Percentiles rank a stretch among this genome's conserved stretches.
Evolutionary conservation across 1,140 invertebrate species (phyloP).

Genomic region (Thaumetopoea pityocampa): DNA sequence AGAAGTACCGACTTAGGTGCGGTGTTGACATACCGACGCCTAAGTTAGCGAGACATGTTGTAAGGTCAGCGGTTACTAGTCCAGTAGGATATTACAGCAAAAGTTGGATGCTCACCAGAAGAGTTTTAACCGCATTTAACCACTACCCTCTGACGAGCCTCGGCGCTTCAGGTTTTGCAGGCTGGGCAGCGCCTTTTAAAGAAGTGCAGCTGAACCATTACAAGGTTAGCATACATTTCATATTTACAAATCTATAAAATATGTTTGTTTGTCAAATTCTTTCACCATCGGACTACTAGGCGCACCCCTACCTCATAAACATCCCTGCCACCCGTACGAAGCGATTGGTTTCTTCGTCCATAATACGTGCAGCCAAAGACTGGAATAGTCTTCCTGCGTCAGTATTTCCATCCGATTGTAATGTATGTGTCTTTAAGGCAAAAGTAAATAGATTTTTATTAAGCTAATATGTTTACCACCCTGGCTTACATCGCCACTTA

Average conservation of each 20-base stretch:
- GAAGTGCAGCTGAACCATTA: slow-evolving; percentile 80
- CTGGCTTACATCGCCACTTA: too few species aligned
- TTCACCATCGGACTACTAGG: too few species aligned
- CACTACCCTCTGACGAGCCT: slow-evolving; percentile 82
- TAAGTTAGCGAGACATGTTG: slow-evolving; percentile 58
- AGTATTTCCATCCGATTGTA: too few species aligned
- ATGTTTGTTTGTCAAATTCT: too few species aligned
- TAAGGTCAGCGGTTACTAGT: slow-evolving; percentile 77
- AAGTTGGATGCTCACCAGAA: slow-evolving; percentile 81
- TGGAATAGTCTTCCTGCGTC: too few species aligned
- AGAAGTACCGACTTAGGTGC: slow-evolving; percentile 40
- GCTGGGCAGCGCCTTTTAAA: slow-evolving; percentile 69
- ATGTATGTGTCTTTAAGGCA: too few species aligned
- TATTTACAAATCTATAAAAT: neutral
- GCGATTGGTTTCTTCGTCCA: too few species aligned
- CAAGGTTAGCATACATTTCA: slow-evolving; percentile 46
- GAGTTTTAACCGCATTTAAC: slow-evolving; percentile 83
- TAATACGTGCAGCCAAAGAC: too few species aligned
- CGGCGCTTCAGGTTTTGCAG: slow-evolving; percentile 69
- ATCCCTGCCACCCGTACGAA: too few species aligned
- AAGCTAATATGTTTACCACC: too few species aligned
- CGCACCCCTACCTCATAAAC: too few species aligned
- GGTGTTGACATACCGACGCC: slow-evolving; percentile 36
- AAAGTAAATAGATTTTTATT: too few species aligned
- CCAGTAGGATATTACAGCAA: slow-evolving; percentile 82